phyloP scores from a whole-genome alignment of 2,797 vertebrate species.

The Brachyalestes nurse region DNA sequence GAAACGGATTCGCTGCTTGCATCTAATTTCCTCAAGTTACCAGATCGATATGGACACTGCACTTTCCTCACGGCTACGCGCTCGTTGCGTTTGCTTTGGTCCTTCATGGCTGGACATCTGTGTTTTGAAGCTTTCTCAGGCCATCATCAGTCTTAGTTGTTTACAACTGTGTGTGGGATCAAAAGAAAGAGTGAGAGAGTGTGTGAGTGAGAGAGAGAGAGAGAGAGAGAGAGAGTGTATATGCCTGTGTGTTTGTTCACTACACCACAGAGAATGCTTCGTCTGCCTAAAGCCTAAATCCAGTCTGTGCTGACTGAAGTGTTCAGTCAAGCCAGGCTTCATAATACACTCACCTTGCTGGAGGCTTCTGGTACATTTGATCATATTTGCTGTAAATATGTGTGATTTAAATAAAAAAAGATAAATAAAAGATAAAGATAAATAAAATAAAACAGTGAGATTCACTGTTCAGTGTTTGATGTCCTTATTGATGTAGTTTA shows the following conservation, averaged over 20 bases:
- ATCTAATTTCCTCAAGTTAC: not conserved
- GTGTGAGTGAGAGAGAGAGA: not conserved
- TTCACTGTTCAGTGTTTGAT: not conserved
- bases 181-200: not conserved
- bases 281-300: not conserved
- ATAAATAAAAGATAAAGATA: too few relatives aligned
- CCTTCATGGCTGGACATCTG: not conserved
- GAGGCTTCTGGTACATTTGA: constrained; percentile 11
- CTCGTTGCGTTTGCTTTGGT: constrained; percentile 6
- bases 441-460: not conserved
- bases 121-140: constrained; percentile 18
- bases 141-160: constrained; percentile 20
- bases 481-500: not conserved
- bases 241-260: not conserved
- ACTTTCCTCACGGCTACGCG: constrained; percentile 35
- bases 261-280: not conserved
- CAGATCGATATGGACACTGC: not conserved
- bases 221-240: not conserved
- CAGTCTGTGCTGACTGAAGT: not conserved
- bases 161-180: constrained; percentile 32
- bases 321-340: not conserved
- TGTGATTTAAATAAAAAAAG: constrained; percentile 12
- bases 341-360: not conserved
- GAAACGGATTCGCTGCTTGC: too few relatives aligned
- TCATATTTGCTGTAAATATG: constrained; percentile 20